A percentile compares a stretch with the other conserved stretches of the same genome.
Conservation (phyloP, 2,888 invertebrate species). For the Hyposoter dolosus region DNA sequence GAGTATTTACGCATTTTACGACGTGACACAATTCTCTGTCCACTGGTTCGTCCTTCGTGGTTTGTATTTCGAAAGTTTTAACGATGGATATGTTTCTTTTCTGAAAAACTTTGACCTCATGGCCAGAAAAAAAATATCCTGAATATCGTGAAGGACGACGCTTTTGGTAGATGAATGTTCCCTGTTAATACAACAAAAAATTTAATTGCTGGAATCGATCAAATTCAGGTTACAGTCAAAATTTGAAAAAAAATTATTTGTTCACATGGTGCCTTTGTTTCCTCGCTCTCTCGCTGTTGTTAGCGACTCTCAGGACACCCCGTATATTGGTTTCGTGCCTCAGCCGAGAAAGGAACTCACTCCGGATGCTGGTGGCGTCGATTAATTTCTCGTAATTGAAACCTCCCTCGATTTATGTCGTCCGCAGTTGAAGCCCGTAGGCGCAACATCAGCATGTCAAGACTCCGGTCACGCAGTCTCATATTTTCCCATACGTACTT, state of each 20-base stretch:
- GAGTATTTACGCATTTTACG: neutral
- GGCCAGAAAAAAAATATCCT: neutral
- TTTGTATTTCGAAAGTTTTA: neutral
- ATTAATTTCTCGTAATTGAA: constrained; percentile 53
- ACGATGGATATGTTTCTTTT: neutral
- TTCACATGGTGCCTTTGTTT: neutral
- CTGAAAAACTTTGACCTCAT: neutral
- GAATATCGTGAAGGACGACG: neutral
- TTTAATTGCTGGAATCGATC: neutral
- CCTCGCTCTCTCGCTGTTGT: no score
- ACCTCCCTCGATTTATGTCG: constrained; percentile 62
- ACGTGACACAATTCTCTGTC: neutral
- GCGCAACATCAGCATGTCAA: constrained; percentile 23
- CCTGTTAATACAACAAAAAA: neutral
- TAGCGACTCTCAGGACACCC: neutral
- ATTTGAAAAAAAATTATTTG: neutral
- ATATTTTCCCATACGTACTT: constrained; percentile 31
- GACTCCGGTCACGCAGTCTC: constrained; percentile 30
- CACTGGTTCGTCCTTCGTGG: neutral
- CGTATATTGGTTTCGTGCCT: neutral
- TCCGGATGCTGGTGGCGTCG: constrained; percentile 36
- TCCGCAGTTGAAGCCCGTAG: constrained; percentile 46
- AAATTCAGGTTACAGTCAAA: neutral
- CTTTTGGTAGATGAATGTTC: neutral
- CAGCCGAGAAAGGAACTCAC: constrained; percentile 57